Conservation (phyloP, 2,113 vertebrate species). For the Cromileptes altivelis region DNA sequence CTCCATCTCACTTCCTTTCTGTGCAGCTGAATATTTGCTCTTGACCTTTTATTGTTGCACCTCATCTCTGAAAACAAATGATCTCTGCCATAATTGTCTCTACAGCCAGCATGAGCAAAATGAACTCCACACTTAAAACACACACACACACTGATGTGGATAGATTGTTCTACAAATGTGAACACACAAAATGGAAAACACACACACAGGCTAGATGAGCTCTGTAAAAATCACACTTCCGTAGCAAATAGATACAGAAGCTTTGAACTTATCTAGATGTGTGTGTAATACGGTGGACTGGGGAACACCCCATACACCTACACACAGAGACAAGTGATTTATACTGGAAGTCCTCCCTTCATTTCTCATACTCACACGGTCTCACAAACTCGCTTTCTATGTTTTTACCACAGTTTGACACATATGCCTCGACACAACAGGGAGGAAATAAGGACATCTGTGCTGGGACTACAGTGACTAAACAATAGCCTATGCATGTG, state of each 20-base stretch:
- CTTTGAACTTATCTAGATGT: slow-evolving; percentile 54
- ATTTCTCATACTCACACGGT: neutral
- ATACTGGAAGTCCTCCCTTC: neutral
- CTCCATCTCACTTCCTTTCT: slow-evolving; percentile 1
- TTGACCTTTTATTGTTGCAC: slow-evolving; percentile 68
- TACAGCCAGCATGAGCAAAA: slow-evolving; percentile 25
- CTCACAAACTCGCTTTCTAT: slow-evolving; percentile 1
- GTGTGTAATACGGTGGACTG: neutral
- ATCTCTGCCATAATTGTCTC: slow-evolving; percentile 68
- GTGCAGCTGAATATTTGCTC: slow-evolving; percentile 40
- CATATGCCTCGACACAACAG: neutral
- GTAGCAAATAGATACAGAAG: slow-evolving; percentile 39
- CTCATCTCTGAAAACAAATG: slow-evolving; percentile 69
- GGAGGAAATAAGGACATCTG: slow-evolving; percentile 43
- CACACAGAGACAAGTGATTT: slow-evolving; percentile 1
- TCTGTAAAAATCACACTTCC: slow-evolving; percentile 25
- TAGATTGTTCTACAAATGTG: slow-evolving; percentile 6
- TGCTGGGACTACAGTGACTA: slow-evolving; percentile 24
- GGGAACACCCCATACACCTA: slow-evolving; percentile 8
- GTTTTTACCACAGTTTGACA: slow-evolving; percentile 11
- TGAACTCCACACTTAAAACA: neutral
- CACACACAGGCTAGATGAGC: slow-evolving; percentile 30
- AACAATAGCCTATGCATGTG: slow-evolving; percentile 23
- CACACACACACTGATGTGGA: neutral
- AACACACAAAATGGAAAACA: slow-evolving; percentile 16